Conservation (phyloP, 2,797 vertebrate species). For the Sphenodon punctatus region DNA sequence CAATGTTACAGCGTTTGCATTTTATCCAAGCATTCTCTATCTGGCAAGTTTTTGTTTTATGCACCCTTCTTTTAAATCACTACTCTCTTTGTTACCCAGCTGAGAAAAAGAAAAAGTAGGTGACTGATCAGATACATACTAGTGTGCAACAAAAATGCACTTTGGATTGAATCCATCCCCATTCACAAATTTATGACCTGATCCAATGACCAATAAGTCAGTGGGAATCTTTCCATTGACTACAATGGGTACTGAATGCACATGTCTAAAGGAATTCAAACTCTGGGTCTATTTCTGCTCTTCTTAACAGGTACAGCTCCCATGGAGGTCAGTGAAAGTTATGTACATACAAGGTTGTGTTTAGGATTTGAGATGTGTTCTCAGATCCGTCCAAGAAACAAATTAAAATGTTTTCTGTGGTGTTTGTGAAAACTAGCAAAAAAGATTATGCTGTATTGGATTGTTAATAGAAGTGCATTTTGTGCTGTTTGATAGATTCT, state of each 20-base stretch:
- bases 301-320: neutral
- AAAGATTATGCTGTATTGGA: neutral
- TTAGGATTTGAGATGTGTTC: too few relatives aligned
- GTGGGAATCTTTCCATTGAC: too few relatives aligned
- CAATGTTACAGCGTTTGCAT: neutral
- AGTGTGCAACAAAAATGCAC: rapidly evolving
- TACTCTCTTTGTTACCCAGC: neutral
- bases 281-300: neutral
- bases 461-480: neutral
- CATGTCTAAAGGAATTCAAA: neutral
- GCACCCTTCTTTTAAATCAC: neutral
- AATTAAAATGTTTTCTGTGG: neutral
- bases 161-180: neutral
- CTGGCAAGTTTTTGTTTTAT: neutral
- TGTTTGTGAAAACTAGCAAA: neutral
- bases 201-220: neutral
- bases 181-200: neutral
- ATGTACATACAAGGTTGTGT: rapidly evolving
- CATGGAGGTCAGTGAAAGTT: neutral
- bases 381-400: neutral
- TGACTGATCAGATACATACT: neutral
- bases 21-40: neutral
- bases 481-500: neutral
- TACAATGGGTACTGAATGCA: neutral
- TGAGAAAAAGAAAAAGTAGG: rapidly evolving